Base-by-base conservation (phyloP, 2,113 vertebrate species). In the Entomyzon cyanotis region DNA sequence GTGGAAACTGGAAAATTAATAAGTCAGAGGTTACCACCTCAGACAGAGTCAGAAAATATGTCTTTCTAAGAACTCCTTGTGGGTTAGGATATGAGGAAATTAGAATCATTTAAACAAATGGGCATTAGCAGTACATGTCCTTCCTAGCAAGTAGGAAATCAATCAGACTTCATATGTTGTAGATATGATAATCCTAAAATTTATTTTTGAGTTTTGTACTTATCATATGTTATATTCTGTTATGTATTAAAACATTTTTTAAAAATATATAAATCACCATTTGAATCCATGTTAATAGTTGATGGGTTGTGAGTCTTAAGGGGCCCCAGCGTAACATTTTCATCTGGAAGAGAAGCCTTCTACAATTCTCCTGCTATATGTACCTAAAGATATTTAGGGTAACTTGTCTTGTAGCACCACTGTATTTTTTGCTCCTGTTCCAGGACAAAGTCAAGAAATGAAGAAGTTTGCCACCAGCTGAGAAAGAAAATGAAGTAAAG, bases 1-100 rank as follows among this genome's bases (percentile, higher is more conserved):
- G 76, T 89, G 93, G 91, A 95, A 92, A 94, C 24, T 14, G 42
- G 69, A 96, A 94, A 96, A 96, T 95, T 88, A 93, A 30, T 96
- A 96, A 95, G 73, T 94, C 92, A 95, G 68, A 94, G 60, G 92
- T 56, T 93, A 89, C 81, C 76, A 95, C 80, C 86, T 95, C 58
- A 76, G 68, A 69, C 67, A 80, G 31, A 58, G 64, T 41, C 60
- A 94, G 46, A 42, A 90, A 84, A 81, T 39, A 46, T 80, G 50
- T 41, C 35, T 95, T 96, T 94, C 87, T 81, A 70, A 95, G 87
- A 86, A 41, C 27, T 95, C 42, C 64, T 55, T 18, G 33, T 56
- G 27, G 12, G 44, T 64, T 67, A 56, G 41, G 37, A 31, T 59
- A 60, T 21, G 27, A 91, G 33, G 33, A 75, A 88, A 82, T 65